phyloP scores from a whole-genome alignment of 2,888 invertebrate species.

The Myopa tessellatipennis region DNA sequence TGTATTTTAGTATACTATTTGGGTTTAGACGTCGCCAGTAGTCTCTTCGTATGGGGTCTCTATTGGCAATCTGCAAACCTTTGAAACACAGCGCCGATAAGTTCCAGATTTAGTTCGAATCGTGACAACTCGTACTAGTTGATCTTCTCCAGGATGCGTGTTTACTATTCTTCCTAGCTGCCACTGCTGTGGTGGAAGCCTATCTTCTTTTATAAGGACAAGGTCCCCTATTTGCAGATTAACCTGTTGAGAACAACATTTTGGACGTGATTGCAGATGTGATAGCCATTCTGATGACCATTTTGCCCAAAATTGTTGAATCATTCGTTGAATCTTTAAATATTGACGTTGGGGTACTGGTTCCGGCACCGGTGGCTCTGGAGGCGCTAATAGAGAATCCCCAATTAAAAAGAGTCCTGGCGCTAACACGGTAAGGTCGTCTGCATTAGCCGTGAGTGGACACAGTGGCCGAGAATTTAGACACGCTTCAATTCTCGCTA shows the following conservation, averaged over 20 bases:
- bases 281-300: neutral
- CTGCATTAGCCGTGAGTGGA: neutral
- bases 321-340: neutral
- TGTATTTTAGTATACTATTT: no score
- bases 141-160: neutral
- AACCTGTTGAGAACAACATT: no score
- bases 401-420: conserved; percentile 9
- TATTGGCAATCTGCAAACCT: neutral
- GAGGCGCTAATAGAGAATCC: neutral
- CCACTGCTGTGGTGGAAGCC: neutral
- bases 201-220: neutral
- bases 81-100: neutral
- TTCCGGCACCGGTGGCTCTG: no score
- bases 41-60: neutral
- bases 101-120: neutral
- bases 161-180: neutral
- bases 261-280: no score
- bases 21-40: no score
- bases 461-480: conserved; percentile 5
- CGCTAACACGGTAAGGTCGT: neutral
- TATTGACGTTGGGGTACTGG: neutral
- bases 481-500: no score
- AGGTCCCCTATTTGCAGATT: no score
- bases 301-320: neutral
- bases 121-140: neutral